Percentiles rank a stretch among this genome's conserved stretches.
Conservation (phyloP, 1,140 invertebrate genomes). For the Panulirus ornatus region DNA sequence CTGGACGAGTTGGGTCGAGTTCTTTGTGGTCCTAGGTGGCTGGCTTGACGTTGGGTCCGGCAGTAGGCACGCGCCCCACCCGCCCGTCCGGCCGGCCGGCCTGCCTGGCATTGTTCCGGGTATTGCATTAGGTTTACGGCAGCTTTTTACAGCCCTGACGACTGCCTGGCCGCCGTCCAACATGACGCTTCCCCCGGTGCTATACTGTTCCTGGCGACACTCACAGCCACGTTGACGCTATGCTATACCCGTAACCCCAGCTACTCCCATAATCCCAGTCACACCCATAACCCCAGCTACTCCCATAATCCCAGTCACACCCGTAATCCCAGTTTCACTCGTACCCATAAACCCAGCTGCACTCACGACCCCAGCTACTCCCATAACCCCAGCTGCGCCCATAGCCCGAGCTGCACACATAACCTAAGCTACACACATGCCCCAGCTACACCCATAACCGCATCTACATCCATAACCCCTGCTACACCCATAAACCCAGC, state of each 20-base stretch:
- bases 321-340: not conserved
- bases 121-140: constrained; percentile 57
- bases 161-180: constrained; percentile 22
- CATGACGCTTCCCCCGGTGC: not conserved
- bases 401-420: not conserved
- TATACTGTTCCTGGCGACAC: not conserved
- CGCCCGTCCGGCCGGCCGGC: no score
- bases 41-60: no score
- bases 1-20: no score
- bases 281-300: no score
- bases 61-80: constrained; percentile 45
- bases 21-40: no score
- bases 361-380: not conserved
- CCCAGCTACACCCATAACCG: not conserved
- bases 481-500: no score
- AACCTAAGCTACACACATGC: not conserved
- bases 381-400: not conserved
- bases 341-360: not conserved
- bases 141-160: constrained; percentile 47
- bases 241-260: no score
- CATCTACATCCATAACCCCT: not conserved
- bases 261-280: not conserved
- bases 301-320: not conserved
- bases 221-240: not conserved
- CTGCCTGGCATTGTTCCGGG: constrained; percentile 50